Percentiles rank a stretch among this genome's conserved stretches.
Conservation (phyloP, 1,140 invertebrate species). For the Bradysia coprophila region DNA sequence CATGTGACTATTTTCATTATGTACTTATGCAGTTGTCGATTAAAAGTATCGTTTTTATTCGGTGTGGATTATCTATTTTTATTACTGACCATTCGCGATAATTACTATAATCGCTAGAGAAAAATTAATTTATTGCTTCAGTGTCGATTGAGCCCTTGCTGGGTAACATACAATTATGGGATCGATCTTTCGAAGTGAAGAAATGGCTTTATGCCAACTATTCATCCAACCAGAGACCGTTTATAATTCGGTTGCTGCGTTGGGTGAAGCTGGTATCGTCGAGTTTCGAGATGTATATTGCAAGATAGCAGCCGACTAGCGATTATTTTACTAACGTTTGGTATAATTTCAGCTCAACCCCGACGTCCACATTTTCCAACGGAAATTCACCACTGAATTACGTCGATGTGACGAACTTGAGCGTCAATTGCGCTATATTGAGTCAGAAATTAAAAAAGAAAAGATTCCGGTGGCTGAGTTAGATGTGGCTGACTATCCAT, state of each 20-base stretch:
- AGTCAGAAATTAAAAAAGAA: conserved; percentile 75
- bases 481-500: conserved; percentile 47
- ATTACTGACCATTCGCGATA: too few species aligned
- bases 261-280: conserved; percentile 82
- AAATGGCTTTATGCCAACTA: conserved; percentile 81
- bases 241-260: conserved; percentile 81
- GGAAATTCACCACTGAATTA: conserved; percentile 71
- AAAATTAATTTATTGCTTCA: too few species aligned
- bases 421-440: conserved; percentile 64
- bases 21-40: too few species aligned
- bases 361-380: conserved; percentile 61
- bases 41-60: too few species aligned
- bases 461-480: conserved; percentile 41
- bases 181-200: conserved; percentile 72
- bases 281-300: conserved; percentile 78
- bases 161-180: conserved; percentile 47
- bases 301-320: neutral
- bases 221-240: conserved; percentile 86
- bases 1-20: too few species aligned
- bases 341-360: conserved; percentile 42
- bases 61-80: too few species aligned
- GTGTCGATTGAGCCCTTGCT: too few species aligned
- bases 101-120: too few species aligned
- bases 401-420: conserved; percentile 74
- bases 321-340: conserved; percentile 1